Percentiles rank a stretch among this genome's conserved stretches.
These are phyloP conservation scores for Acleris emargana DNA, from an alignment of 2,888 invertebrate genomes.

Conservation along the genomic window DNA sequence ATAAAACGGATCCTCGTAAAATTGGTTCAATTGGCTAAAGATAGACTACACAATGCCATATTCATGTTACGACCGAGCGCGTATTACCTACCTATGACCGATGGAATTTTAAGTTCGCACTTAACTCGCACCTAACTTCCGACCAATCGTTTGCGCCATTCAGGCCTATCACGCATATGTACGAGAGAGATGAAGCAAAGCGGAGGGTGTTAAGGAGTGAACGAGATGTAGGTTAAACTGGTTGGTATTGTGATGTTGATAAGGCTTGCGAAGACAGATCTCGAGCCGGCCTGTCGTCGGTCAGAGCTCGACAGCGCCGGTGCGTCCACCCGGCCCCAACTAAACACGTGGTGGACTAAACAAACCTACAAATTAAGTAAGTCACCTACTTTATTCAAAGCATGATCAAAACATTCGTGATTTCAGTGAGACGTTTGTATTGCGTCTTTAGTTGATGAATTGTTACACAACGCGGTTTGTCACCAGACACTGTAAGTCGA, in stretches of 20 bases:
- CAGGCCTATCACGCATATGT: slow-evolving; percentile 17
- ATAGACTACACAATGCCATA: too few species aligned
- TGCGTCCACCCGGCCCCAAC: slow-evolving; percentile 51
- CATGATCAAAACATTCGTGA: neutral
- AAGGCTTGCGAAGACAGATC: slow-evolving; percentile 23
- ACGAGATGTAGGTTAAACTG: slow-evolving; percentile 22
- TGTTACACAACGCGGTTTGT: slow-evolving; percentile 4
- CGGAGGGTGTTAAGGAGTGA: slow-evolving; percentile 1
- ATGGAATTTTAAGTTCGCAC: slow-evolving; percentile 31
- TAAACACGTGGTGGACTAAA: slow-evolving; percentile 73
- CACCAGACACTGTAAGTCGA: neutral
- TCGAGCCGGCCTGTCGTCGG: slow-evolving; percentile 67
- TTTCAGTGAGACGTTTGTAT: neutral
- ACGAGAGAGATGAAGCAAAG: slow-evolving; percentile 13
- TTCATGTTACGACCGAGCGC: too few species aligned
- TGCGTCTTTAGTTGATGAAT: neutral
- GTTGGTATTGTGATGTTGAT: slow-evolving; percentile 28
- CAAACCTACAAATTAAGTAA: slow-evolving; percentile 65
- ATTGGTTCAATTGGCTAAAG: too few species aligned
- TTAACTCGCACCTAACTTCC: slow-evolving; percentile 42
- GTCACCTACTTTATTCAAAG: slow-evolving; percentile 45
- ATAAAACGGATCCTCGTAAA: too few species aligned
- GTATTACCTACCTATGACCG: neutral
- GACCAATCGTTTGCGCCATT: slow-evolving; percentile 12
- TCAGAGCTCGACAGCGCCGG: slow-evolving; percentile 68